Evolutionary conservation across 2,797 vertebrate genomes (phyloP), one percentile per base, ranked within the genome.

Genomic region (Varecia variegata): DNA sequence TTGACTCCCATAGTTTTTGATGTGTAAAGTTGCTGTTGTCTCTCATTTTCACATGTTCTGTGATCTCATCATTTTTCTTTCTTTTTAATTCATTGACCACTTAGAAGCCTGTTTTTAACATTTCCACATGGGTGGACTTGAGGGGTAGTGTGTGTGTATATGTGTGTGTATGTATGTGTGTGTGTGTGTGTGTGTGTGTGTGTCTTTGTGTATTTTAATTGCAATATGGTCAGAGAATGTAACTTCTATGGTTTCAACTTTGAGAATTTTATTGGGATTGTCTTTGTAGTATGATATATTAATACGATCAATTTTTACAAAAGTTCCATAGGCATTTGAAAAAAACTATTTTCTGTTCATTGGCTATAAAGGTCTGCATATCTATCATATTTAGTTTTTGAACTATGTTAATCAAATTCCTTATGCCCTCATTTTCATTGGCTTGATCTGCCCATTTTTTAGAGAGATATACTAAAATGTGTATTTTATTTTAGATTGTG

Each of bases 261-360:
- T 47, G 62, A 52, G 43, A 62, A 91, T 88, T 85, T 93, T 82
- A 23, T 71, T 79, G 82, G 21, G 18, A 47, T 82, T 94, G 3
- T 82, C 27, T 94, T 77, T 92, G n/a, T 92, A 65, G 35, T 21
- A 30, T 91, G 83, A 88, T 60, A 73, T 3, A 54, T 54, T 54
- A 54, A 8, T 54, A 15, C 58, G 43, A 88, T 47, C 38, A 43
- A 0, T 88, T 95, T 97, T 94, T 88, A 4, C 67, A 82, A 88
- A 84, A 73, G 5, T 93, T 93, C 35, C 13, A 38, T 20, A 47
- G 21, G 21, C 20, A 52, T 89, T 95, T 83, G 38, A 90, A 82
- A 94, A 93, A 94, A 93, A 32, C 43, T 60, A 65, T 92, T 95
- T 95, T 95, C 43, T 80, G 38, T 81, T 68, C 71, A 52, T 92